phyloP scores from a whole-genome alignment of 2,113 vertebrate genomes.

The Passerina amoena region DNA sequence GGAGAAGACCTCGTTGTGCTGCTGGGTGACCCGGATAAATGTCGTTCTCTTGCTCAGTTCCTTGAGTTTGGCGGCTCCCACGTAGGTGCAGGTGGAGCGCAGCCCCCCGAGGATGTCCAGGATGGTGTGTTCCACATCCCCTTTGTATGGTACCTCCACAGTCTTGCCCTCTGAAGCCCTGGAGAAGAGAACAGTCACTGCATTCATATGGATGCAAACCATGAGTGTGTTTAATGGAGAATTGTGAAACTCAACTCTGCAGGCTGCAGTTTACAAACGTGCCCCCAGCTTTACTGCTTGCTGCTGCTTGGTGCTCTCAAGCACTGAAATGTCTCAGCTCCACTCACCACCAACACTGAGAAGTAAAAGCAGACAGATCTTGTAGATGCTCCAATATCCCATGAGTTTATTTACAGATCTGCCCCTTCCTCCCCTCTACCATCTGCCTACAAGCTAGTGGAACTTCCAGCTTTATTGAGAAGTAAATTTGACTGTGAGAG shows the following conservation, averaged over 20 bases:
- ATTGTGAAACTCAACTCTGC: neutral
- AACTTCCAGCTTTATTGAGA: neutral
- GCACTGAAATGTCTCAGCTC: neutral
- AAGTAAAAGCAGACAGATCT: neutral
- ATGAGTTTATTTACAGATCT: neutral
- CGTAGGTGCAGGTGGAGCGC: constrained; percentile 96
- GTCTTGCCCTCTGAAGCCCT: constrained; percentile 95
- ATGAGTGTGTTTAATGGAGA: neutral
- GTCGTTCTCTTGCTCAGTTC: constrained; percentile 95
- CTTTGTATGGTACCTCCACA: constrained; percentile 91
- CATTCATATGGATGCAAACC: neutral
- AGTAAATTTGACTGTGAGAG: neutral
- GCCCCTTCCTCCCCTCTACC: neutral
- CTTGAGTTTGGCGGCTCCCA: constrained; percentile 96
- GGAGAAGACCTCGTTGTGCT: constrained; percentile 89
- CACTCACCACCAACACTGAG: neutral
- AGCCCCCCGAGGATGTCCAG: constrained; percentile 92
- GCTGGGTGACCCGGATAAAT: constrained; percentile 96
- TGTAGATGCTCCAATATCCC: neutral
- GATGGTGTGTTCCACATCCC: constrained; percentile 89
- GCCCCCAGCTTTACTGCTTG: neutral
- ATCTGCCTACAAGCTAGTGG: neutral
- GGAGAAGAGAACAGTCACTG: constrained; percentile 2
- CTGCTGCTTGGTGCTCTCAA: neutral
- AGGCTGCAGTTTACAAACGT: neutral